Evolutionary conservation across 2,797 vertebrate species (phyloP), one percentile per base, ranked within the genome.

Genomic region (Amphiprion clarkii): DNA sequence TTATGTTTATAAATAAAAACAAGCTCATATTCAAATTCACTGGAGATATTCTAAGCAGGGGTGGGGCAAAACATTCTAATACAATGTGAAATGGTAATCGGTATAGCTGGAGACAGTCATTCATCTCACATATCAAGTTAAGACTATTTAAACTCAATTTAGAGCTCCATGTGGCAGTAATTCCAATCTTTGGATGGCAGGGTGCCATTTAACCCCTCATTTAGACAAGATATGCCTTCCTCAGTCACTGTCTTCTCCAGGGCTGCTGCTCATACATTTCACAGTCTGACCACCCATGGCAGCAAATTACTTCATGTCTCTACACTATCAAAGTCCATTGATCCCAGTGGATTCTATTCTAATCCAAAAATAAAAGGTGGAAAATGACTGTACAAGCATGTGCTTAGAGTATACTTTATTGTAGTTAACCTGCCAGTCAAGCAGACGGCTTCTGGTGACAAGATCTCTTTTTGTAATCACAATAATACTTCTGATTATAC

Each of bases 1-100:
- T 95, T 95, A 94, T 80, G 65, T 91, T 90, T 89, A 92, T 93
- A 94, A 94, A 94, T 93, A 95, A 94, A 94, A 95, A 94, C 90
- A 94, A 92, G 86, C 89, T 91, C 82, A 89, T 93, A 89, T 93
- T 93, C 79, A 90, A 88, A 93, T 93, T 76, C 67, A 87, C 78
- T 54, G 74, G 83, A 51, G 73, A 83, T 81, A 92, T 89, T 89
- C 74, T 71, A 84, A 89, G 81, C 79, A 79, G 85, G 89, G 87
- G 78, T 76, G 85, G 86, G 78, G 84, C 79, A 78, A 90, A 86
- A 83, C 83, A 73, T 79, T 81, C 77, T 74, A 87, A 88, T 86
- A 91, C 87, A 92, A 88, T 89, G 84, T 84, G 85, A 82, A 87
- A 76, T 81, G 81, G 86, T 91, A 90, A 94, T 94, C 83, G 67